Evolutionary conservation across 2,113 vertebrate species (phyloP).

Genomic region (Rhodinocichla rosea): DNA sequence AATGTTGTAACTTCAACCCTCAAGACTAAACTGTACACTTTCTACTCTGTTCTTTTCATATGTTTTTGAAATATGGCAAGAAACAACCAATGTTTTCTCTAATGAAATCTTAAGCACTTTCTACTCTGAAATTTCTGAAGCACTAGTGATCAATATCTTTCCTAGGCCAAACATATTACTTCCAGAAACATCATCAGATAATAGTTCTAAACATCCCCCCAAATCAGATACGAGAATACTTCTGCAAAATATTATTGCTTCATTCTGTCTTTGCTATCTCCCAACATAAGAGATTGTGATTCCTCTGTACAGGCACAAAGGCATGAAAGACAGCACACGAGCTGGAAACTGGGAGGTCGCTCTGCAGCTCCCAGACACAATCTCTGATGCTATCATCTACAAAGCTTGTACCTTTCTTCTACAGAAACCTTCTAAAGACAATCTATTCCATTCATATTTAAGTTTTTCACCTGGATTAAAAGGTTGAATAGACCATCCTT

Average conservation of each 20-base stretch:
- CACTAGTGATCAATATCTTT: neutral
- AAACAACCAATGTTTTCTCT: neutral
- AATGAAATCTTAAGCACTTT: slow-evolving; percentile 18
- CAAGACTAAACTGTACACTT: neutral
- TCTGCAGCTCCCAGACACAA: slow-evolving; percentile 34
- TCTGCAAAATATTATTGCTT: neutral
- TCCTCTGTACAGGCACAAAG: neutral
- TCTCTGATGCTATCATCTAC: slow-evolving; percentile 43
- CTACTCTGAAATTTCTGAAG: slow-evolving; percentile 1
- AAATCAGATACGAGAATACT: neutral
- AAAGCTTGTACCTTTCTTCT: slow-evolving; percentile 13
- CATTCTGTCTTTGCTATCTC: neutral
- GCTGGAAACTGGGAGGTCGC: neutral
- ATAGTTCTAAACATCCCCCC: neutral
- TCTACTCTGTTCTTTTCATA: neutral
- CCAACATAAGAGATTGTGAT: neutral
- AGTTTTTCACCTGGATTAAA: slow-evolving; percentile 88
- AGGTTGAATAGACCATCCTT: slow-evolving; percentile 91
- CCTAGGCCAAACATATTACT: neutral
- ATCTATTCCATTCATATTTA: slow-evolving; percentile 42
- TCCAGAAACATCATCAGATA: slow-evolving; percentile 34
- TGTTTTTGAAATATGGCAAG: neutral
- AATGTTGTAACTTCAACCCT: neutral
- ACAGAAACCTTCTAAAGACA: neutral
- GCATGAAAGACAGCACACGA: neutral